Evolutionary conservation across 2,113 vertebrate species (phyloP), one percentile per base, ranked within the genome.

Genomic region (Eurystomus gularis): DNA sequence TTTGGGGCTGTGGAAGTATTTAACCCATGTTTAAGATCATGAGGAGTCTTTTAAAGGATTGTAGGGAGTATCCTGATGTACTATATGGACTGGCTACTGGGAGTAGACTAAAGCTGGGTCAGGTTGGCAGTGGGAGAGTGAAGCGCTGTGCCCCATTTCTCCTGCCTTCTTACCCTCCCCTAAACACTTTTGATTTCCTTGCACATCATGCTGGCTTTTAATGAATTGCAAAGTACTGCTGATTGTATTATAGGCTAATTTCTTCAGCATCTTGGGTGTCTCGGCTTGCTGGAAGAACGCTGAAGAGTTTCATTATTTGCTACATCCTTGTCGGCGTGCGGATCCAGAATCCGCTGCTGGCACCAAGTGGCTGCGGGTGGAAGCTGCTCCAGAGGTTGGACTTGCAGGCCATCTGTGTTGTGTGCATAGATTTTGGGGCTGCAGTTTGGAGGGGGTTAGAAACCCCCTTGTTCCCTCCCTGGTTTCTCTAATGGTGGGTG

Each of bases 331-430:
- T 40, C 0, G 1, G 19, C 1, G 13, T 19, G 72, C 1, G 0
- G 71, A 58, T 96, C 61, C 69, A 25, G 82, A 42, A 78, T 93
- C 60, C 48, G 0, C 92, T 96, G 88, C 96, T 97, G 96, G 86
- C 96, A 95, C 94, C 96, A 71, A 95, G 95, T 86, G 96, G 96
- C 86, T 70, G 83, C 4, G 0, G 4, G 29, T 68, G 95, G 93
- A 23, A 96, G 60, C 75, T 88, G 85, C 86, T 82, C 71, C 0
- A 0, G 75, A 28, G 54, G 9, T 5, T 60, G 35, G 15, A 8
- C 29, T 87, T 0, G 0, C 23, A 0, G 4, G 4, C 49, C 29
- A 2, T 28, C 77, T 78, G 72, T 3, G 18, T 0, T 8, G 10
- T 1, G 3, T 9, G 25, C 0, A 1, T 3, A 12, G 46, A 10